Conservation (phyloP, 2,113 vertebrate species). For the Apistogramma diplotaenia region DNA sequence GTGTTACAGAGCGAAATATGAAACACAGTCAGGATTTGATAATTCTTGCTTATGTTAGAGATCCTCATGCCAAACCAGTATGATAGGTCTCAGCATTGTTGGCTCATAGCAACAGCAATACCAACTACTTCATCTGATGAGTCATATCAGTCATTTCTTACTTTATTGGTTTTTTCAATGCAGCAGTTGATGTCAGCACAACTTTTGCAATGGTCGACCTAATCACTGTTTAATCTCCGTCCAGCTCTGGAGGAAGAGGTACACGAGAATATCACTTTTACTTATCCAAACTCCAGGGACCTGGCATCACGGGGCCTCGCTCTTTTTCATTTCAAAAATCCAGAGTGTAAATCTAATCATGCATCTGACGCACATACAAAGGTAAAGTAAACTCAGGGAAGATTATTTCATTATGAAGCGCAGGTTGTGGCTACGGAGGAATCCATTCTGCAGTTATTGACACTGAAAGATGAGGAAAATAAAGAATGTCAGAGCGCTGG, state of each 20-base stretch:
- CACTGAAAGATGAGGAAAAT: conserved; percentile 26
- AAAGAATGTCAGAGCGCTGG: neutral
- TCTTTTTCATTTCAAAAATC: conserved; percentile 49
- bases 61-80: neutral
- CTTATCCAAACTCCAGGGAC: conserved; percentile 30
- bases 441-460: conserved; percentile 40
- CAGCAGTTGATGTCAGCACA: neutral
- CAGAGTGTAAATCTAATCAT: conserved; percentile 46
- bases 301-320: neutral
- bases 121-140: neutral
- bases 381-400: conserved; percentile 33
- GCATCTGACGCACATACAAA: conserved; percentile 18
- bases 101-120: neutral
- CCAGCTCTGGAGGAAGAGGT: neutral
- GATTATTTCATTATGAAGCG: conserved; percentile 47
- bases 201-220: neutral
- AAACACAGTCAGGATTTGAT: too few species aligned
- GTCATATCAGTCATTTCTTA: neutral
- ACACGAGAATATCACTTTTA: conserved; percentile 27
- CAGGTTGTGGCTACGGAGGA: conserved; percentile 11
- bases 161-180: neutral
- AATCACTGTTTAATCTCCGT: neutral
- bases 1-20: neutral
- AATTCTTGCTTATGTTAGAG: neutral
- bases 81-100: neutral